These are phyloP conservation scores for Nemotelus pantherinus DNA, from an alignment of 2,888 invertebrate genomes.

Conservation along the genomic window DNA sequence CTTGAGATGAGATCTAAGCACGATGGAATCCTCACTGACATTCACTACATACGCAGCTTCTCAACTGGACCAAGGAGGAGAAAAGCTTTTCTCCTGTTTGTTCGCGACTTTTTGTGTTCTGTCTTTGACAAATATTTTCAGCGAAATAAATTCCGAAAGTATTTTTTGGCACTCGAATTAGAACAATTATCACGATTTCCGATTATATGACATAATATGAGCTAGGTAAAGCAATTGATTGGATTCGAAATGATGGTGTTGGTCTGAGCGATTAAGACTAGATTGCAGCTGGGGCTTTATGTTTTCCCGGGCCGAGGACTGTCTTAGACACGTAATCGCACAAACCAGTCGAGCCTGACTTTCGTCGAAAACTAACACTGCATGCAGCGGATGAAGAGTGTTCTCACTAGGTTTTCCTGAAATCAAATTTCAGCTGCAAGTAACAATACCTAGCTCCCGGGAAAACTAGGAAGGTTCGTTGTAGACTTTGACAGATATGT, in stretches of 20 bases:
- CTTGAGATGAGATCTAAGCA: constrained; percentile 31
- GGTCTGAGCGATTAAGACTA: neutral
- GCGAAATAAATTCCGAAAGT: constrained; percentile 21
- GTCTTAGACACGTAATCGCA: constrained; percentile 33
- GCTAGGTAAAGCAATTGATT: neutral
- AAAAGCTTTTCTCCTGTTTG: constrained; percentile 19
- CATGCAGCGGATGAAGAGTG: too few species aligned
- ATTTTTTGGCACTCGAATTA: constrained; percentile 29
- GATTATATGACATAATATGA: constrained; percentile 13
- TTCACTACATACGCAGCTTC: constrained; percentile 13
- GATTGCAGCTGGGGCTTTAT: neutral
- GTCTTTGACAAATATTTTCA: constrained; percentile 14
- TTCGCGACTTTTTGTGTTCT: constrained; percentile 8
- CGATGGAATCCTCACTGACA: constrained; percentile 6
- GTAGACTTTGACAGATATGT: too few species aligned
- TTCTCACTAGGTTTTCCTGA: too few species aligned
- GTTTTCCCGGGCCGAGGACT: constrained; percentile 29
- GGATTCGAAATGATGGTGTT: neutral
- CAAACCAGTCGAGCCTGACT: constrained; percentile 8
- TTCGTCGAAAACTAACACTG: neutral
- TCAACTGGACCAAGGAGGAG: neutral
- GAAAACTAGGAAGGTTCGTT: too few species aligned
- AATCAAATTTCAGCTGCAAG: too few species aligned
- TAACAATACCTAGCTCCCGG: too few species aligned
- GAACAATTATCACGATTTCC: constrained; percentile 20